Conservation (phyloP, 2,113 vertebrate genomes). For the Blennius ocellaris region DNA sequence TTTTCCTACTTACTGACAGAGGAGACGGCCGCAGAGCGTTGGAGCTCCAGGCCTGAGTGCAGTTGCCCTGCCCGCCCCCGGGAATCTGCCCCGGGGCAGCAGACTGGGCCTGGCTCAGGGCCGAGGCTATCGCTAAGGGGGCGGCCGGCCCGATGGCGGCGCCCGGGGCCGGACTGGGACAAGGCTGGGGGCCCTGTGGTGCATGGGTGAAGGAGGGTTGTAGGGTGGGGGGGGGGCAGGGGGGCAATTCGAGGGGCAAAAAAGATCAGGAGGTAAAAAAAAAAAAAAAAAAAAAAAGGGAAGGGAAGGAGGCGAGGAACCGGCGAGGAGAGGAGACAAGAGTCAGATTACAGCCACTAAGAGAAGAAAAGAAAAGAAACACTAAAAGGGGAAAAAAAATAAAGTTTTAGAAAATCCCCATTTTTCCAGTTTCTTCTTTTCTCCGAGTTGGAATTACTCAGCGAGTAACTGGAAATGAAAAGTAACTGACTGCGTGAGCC, state of each 20-base stretch:
- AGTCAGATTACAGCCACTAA: constrained; percentile 55
- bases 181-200: constrained; percentile 77
- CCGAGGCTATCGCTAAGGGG: constrained; percentile 62
- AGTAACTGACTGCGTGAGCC: too few species aligned
- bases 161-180: constrained; percentile 77
- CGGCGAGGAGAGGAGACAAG: constrained; percentile 40
- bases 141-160: constrained; percentile 41
- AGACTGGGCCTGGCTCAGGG: constrained; percentile 53
- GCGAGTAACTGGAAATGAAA: too few species aligned
- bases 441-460: too few species aligned
- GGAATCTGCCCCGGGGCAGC: constrained; percentile 71
- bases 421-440: too few species aligned
- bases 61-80: constrained; percentile 81
- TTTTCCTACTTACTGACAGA: constrained; percentile 87
- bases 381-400: too few species aligned
- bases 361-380: constrained; percentile 9
- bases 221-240: constrained; percentile 28
- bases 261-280: constrained; percentile 49
- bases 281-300: too few species aligned
- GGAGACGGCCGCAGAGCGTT: constrained; percentile 82
- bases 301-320: constrained; percentile 37
- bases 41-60: constrained; percentile 84
- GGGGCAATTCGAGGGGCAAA: constrained; percentile 53
- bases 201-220: constrained; percentile 53
- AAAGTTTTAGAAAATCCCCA: too few species aligned